Percentiles rank a stretch among this genome's conserved stretches.
These are phyloP conservation scores for Strigamia transsilvanica DNA, from an alignment of 2,888 invertebrate genomes.

Conservation along the genomic window DNA sequence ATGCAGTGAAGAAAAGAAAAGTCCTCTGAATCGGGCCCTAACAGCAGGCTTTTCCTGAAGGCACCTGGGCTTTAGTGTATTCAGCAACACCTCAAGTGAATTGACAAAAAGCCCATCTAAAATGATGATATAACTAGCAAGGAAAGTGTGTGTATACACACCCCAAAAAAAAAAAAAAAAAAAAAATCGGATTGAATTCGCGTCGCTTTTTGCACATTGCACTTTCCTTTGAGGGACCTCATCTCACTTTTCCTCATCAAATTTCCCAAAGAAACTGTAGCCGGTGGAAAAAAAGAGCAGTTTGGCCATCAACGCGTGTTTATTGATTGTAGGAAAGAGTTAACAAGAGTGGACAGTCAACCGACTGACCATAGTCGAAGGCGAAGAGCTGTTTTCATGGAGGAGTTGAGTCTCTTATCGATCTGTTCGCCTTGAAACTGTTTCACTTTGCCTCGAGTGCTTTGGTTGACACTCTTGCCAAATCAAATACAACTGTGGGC, in stretches of 20 bases:
- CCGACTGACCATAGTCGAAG: conserved; percentile 24
- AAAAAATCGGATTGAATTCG: conserved; percentile 7
- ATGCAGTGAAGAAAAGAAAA: not conserved
- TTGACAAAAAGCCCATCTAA: not conserved
- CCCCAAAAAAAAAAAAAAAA: not conserved
- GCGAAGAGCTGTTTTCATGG: conserved; percentile 26
- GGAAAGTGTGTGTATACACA: not conserved
- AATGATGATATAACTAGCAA: not conserved
- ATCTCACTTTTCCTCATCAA: conserved; percentile 35
- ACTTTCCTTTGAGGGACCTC: not conserved
- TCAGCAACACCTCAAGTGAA: not conserved
- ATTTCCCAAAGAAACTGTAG: not conserved
- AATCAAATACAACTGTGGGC: conserved; percentile 27
- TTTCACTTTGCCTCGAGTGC: conserved; percentile 35
- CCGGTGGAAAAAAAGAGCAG: not conserved
- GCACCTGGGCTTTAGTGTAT: not conserved
- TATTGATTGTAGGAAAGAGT: conserved; percentile 40
- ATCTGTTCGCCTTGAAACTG: conserved; percentile 31
- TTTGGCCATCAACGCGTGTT: conserved; percentile 32
- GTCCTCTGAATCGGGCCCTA: not conserved
- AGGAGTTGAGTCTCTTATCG: conserved; percentile 2
- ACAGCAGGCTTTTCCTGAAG: not conserved
- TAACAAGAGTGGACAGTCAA: conserved; percentile 36
- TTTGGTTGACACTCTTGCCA: conserved; percentile 32
- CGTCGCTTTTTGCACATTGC: conserved; percentile 27